Base-by-base conservation (phyloP, 2,888 invertebrate genomes). In the Octodonta nipae region DNA sequence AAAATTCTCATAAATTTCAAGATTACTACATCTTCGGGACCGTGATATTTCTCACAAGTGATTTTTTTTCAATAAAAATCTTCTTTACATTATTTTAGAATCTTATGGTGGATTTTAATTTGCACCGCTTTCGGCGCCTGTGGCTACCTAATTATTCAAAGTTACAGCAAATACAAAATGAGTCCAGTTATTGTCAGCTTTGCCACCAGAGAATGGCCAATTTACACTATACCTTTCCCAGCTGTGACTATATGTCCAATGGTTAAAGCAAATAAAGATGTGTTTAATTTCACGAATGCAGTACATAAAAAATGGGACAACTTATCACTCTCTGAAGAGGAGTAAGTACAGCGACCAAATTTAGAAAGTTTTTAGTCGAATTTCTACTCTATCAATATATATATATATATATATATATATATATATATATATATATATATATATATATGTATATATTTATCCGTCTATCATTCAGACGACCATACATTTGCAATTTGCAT, bases 161-260 rank as follows among this genome's bases (percentile, higher is more conserved):
- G 76, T 5, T 79, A 74, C 68, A 64, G 66, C 42, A 79, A 78
- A 55, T 79, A 78, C 77, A 68, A 74, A 35, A 67, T 68, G 37
- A 76, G 72, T 49, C 80, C 80, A 1, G 78, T 80, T 1, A 79
- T 80, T 47, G 79, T 80, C 3, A 78, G 75, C 48, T 79, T 79
- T 49, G 77, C 78, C 1, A 78, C 78, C 50, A 75, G 71, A 30
- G 72, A 78, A 0, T 78, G 76, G 5, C 71, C 72, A 2, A 69
- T 74, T 30, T 72, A 73, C 67, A 66, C 68, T 56, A 69, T 73
- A 17, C 58, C 60, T 3, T 60, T 60, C 47, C 60, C 60, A 4
- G 55, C 58, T 1, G 52, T 60, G 3, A 60, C 60, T 1, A 51
- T 60, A 31, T 60, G 60, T 36, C 50, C 50, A 1, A 24, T 36